Percentiles rank a stretch among this genome's conserved stretches.
Evolutionary conservation across 2,113 vertebrate genomes (phyloP).

Genomic region (Cottus gobio): DNA sequence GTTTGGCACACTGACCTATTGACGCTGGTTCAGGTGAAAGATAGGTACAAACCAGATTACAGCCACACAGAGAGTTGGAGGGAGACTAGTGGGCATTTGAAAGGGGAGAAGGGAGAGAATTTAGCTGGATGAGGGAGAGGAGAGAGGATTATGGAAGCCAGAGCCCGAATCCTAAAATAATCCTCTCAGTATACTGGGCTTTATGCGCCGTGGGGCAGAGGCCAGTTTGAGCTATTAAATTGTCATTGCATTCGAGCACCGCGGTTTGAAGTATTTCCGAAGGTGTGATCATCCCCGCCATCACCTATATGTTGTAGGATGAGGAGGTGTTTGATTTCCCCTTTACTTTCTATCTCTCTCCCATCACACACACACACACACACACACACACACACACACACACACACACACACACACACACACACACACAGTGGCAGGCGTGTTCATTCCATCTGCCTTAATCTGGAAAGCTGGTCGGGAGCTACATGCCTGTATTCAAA

Average conservation of each 20-base stretch:
- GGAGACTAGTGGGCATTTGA: slow-evolving; percentile 68
- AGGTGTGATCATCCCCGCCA: slow-evolving; percentile 3
- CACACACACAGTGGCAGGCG: neutral
- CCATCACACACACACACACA: neutral
- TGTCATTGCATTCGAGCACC: slow-evolving; percentile 29
- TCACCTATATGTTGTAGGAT: neutral
- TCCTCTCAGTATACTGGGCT: slow-evolving; percentile 75
- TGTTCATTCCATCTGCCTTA: slow-evolving; percentile 60
- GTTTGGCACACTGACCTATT: slow-evolving; percentile 71
- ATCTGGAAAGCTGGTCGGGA: slow-evolving; percentile 71
- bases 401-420: neutral
- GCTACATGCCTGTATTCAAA: slow-evolving; percentile 43
- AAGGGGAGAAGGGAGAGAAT: slow-evolving; percentile 78
- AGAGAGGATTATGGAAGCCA: slow-evolving; percentile 80
- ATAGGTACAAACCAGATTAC: slow-evolving; percentile 72
- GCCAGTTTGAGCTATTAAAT: slow-evolving; percentile 50
- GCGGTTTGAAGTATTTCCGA: slow-evolving; percentile 18
- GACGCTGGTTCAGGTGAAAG: slow-evolving; percentile 63
- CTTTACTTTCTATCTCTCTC: neutral
- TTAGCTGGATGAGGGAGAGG: slow-evolving; percentile 79
- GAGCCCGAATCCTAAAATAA: slow-evolving; percentile 83
- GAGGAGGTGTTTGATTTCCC: slow-evolving; percentile 14
- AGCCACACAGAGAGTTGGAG: slow-evolving; percentile 52
- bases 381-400: neutral
- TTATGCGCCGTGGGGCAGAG: slow-evolving; percentile 58